These are phyloP conservation scores for Drosophila seguyi DNA, from an alignment of 1,140 invertebrate species.

Conservation along the genomic window DNA sequence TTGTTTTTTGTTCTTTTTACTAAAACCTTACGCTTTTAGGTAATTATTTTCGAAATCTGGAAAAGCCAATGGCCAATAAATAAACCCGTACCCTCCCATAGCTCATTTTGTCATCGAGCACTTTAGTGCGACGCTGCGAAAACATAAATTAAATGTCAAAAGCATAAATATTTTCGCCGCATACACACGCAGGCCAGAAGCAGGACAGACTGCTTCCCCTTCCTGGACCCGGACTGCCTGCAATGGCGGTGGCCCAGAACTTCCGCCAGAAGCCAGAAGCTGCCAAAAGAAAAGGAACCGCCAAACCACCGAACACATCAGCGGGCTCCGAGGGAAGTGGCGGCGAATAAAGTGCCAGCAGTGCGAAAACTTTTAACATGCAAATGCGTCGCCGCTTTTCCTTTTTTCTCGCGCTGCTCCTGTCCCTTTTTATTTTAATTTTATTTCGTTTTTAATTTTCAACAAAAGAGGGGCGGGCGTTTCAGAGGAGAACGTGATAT, in stretches of 20 bases:
- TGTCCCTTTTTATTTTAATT: slow-evolving; percentile 55
- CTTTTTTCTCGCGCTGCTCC: slow-evolving; percentile 15
- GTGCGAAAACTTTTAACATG: slow-evolving; percentile 82
- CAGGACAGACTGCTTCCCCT: slow-evolving; percentile 22
- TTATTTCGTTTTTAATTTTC: slow-evolving; percentile 81
- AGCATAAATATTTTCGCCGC: slow-evolving; percentile 47
- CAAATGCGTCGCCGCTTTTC: slow-evolving; percentile 65
- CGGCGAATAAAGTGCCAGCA: slow-evolving; percentile 65
- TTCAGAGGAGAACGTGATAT: slow-evolving; percentile 71
- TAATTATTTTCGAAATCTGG: slow-evolving; percentile 7
- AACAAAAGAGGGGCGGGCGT: slow-evolving; percentile 34
- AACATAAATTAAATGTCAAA: slow-evolving; percentile 55
- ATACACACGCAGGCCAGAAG: slow-evolving; percentile 4
- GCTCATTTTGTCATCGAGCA: slow-evolving; percentile 44
- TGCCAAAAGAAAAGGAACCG: slow-evolving; percentile 49
- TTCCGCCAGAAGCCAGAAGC: slow-evolving; percentile 57
- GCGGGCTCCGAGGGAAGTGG: slow-evolving; percentile 18
- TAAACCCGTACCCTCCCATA: neutral
- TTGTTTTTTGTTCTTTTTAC: neutral
- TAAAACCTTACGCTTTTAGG: neutral
- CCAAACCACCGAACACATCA: slow-evolving; percentile 64
- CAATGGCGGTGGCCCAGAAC: slow-evolving; percentile 74
- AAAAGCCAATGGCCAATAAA: slow-evolving; percentile 18
- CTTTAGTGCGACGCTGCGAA: slow-evolving; percentile 41
- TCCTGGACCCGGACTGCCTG: slow-evolving; percentile 7